Base-by-base conservation (phyloP, 2,888 invertebrate species). In the Phortica okadai region DNA sequence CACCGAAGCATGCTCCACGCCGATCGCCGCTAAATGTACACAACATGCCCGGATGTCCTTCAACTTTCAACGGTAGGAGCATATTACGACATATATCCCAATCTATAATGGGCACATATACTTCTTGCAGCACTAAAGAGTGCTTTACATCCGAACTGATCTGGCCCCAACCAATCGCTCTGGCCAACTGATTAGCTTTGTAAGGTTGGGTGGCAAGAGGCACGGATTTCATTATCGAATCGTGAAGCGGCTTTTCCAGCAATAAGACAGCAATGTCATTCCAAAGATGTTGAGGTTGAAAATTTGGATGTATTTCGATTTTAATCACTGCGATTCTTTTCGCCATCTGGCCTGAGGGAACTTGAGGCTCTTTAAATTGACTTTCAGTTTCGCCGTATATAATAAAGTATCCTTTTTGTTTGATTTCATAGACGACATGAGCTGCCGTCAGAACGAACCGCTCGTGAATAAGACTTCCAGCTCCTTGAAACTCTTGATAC, bases 11-110 rank as follows among this genome's bases (percentile, higher is more conserved):
- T 16, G 45, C 21, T 7, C 69, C 69, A 69, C 69, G 44, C 3
- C 16, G 6, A 4, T 44, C 6, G 21, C 69, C 45, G 14, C n/a
- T 10, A 10, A 45, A 69, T 1, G 69, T 50, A 10, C 69, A 69
- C 5, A 69, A 8, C 69, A 69, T 69, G 45, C 69, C 69, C 25
- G 10, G 50, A 69, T 69, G 69, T 21, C 14, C 14, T 42, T 45
- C 69, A 10, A 50, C 69, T 21, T 69, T 25, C 14, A 45, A 11
- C 3, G 69, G 45, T 21, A 69, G n/a, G 21, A 69, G 45, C 41
- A 45, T 44, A 16, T 16, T 45, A 11, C 16, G 33, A 21, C 45
- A 69, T 25, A 21, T 16, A 1, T 44, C 16, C 44, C 21, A 69
- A 21, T 45, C 45, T 7, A 69, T 11, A 16, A 50, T 16, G n/a